phyloP scores from a whole-genome alignment of 35 echinoderm and acorn worm species.

The Acanthaster planci region DNA sequence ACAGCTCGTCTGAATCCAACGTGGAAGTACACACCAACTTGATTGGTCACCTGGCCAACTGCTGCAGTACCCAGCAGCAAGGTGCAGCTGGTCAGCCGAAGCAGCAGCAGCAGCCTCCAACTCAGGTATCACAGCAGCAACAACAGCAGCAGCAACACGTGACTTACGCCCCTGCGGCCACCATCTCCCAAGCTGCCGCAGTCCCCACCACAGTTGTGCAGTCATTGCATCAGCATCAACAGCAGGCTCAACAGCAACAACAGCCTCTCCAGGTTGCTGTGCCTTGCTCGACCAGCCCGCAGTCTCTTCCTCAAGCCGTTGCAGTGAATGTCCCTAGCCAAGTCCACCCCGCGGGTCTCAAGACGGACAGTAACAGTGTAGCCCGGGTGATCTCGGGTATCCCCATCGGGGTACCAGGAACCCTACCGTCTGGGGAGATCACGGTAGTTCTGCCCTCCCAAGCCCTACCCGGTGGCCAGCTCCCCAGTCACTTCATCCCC shows the following conservation, averaged over 20 bases:
- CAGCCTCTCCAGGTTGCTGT: conserved; percentile 44
- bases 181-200: conserved; percentile 51
- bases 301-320: conserved; percentile 44
- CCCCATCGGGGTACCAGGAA: conserved; percentile 73
- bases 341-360: not conserved
- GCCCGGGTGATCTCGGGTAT: conserved; percentile 81
- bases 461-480: conserved; percentile 79
- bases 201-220: conserved; percentile 10
- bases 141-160: conserved; percentile 39
- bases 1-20: conserved; percentile 28
- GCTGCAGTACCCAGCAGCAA: conserved; percentile 36
- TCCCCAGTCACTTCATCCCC: conserved; percentile 99
- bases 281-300: conserved; percentile 23
- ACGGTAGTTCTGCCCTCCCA: conserved; percentile 88
- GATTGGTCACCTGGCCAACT: conserved; percentile 79
- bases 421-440: conserved; percentile 73
- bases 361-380: not conserved
- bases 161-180: conserved; percentile 21
- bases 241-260: conserved; percentile 38
- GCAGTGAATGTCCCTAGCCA: not conserved
- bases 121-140: not conserved
- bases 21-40: conserved; percentile 66
- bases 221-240: not conserved
- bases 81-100: not conserved
- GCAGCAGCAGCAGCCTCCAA: conserved; percentile 31